phyloP scores from a whole-genome alignment of 2,113 vertebrate species.

The Perognathus longimembris region DNA sequence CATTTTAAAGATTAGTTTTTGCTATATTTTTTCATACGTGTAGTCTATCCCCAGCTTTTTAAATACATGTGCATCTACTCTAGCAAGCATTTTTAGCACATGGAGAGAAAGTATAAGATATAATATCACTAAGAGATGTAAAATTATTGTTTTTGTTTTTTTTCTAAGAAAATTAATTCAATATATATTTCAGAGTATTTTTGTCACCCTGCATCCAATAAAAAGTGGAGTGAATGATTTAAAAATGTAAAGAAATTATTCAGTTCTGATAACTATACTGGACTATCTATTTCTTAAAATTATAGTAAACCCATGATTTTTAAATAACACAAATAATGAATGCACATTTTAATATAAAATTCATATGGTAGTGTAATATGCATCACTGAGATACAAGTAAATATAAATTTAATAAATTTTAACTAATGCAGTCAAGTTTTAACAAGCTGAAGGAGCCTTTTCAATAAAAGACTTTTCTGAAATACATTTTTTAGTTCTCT shows the following conservation, averaged over 20 bases:
- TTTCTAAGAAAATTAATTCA: slow-evolving; percentile 15
- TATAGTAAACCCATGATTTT: not conserved
- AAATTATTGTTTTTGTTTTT: no score
- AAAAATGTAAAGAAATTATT: not conserved
- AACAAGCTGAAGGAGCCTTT: not conserved
- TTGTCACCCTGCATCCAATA: not conserved
- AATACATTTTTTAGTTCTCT: not conserved
- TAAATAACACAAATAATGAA: not conserved
- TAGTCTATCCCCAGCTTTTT: slow-evolving; percentile 48
- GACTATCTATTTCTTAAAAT: not conserved
- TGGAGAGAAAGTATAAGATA: not conserved
- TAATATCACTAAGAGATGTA: slow-evolving; percentile 35
- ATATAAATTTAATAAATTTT: not conserved
- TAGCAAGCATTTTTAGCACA: slow-evolving; percentile 53
- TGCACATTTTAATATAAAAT: not conserved
- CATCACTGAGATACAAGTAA: not conserved
- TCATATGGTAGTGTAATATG: not conserved
- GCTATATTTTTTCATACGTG: not conserved
- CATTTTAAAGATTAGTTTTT: slow-evolving; percentile 69
- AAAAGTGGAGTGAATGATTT: not conserved
- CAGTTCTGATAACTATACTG: not conserved
- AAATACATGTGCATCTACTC: slow-evolving; percentile 49
- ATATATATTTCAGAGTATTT: slow-evolving; percentile 21
- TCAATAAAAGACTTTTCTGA: not conserved
- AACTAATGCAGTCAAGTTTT: not conserved